Base-by-base conservation (phyloP, 2,888 invertebrate species). In the Melanargia galathea region DNA sequence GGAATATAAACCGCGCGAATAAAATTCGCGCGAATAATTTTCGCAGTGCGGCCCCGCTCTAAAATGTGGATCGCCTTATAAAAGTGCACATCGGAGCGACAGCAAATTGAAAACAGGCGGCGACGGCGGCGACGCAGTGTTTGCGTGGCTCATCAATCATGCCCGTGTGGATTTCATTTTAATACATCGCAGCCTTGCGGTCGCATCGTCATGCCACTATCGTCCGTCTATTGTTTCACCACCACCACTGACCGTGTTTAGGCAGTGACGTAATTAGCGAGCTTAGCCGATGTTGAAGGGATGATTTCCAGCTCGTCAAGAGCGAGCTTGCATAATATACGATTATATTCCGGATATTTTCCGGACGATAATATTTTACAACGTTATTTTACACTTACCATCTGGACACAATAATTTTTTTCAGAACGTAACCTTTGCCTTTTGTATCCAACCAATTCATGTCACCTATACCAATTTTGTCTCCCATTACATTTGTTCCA, bases 131-230 rank as follows among this genome's bases (percentile, higher is more conserved):
- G 65, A 20, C 52, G 57, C 64, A 67, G 76, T 87, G 89, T 90
- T 88, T 90, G 86, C 84, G 68, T 72, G 72, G 75, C 73, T 90
- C 90, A 90, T 91, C 90, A 90, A 91, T 91, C 90, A 91, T 83
- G 77, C 80, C 77, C 78, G 85, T 87, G 83, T 89, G 89, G 89
- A 87, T 88, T 87, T 88, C 89, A 82, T 89, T 90, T 89, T 90
- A 90, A 89, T 85, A 90, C 90, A 84, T 72, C 84, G 90, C 89
- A 76, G 90, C 86, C 85, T 89, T 86, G 83, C 79, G 80, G 81
- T 81, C 82, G 70, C 72, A 65, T 55, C 73, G 75, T 75, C 76
- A 75, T 67, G 70, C 70, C 65, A 66, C 66, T 67, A 66, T 68
- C 67, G 70, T 71, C 69, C 68, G 68, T 71, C 71, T 71, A 76